Base-by-base conservation (phyloP, 2,888 invertebrate genomes). In the Hirtodrosophila histrioides region DNA sequence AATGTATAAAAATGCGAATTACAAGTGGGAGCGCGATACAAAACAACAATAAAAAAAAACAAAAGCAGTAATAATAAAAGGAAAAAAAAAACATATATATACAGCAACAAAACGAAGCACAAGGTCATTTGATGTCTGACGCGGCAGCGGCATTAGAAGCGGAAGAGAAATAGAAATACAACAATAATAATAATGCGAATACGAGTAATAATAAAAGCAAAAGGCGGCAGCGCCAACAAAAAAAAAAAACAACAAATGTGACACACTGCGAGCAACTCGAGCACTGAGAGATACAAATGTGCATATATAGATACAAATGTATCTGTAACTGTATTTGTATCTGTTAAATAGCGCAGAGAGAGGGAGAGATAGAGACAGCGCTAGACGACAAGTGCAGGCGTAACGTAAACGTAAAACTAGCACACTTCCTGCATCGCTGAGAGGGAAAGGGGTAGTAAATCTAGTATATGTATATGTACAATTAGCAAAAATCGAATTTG, bases 401-500 rank as follows among this genome's bases (percentile, higher is more conserved):
- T 53, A 35, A 53, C 45, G 45, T 27, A 65, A 78, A 50, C 17
- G 17, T 17, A 69, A 79, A 86, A 68, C 67, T 79, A 78, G 78
- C 63, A 76, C 74, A 79, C 74, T 83, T 86, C 79, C 83, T 81
- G 62, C 63, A 78, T 60, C 64, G 61, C 36, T 29, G 3, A n/a
- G 2, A 17, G 2, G 45, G 23, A 4, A n/a, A 3, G 17, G n/a
- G 3, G 3, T 12, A 36, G 40, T 35, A 43, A 45, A 33, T 36
- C 10, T 31, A 31, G 31, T 31, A 31, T 31, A 43, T 7, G 11
- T 8, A 58, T 41, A 41, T 41, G 24, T 27, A 27, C 82, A 85
- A 81, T 81, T 82, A 82, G 76, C 74, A 36, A 84, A 84, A 78
- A 80, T 81, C 85, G 82, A 85, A 86, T 83, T 81, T 85, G 78